These are phyloP conservation scores for Naso thynnoides DNA, from an alignment of 2,797 vertebrate species.

Conservation along the genomic window DNA sequence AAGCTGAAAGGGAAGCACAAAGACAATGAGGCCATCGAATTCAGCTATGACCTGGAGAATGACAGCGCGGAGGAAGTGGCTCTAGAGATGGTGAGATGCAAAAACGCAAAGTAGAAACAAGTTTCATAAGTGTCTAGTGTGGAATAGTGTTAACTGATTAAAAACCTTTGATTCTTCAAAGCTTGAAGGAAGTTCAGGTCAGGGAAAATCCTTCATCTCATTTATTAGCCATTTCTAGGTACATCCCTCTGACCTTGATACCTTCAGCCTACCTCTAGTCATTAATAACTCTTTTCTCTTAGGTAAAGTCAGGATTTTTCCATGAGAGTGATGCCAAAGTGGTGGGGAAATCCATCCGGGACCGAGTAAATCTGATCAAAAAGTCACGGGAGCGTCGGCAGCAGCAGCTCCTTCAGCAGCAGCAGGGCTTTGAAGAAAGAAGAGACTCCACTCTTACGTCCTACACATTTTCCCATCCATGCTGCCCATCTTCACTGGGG, in stretches of 20 bases:
- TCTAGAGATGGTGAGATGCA: conserved; percentile 91
- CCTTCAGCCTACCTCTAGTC: neutral
- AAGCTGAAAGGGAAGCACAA: conserved; percentile 98
- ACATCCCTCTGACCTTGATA: conserved; percentile 44
- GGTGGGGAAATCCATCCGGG: conserved; percentile 95
- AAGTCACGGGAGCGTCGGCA: conserved; percentile 90
- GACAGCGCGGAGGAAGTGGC: conserved; percentile 96
- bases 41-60: conserved; percentile 93
- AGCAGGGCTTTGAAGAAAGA: conserved; percentile 81
- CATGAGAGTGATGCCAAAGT: conserved; percentile 96
- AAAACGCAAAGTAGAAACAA: neutral
- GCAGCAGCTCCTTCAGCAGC: conserved; percentile 78
- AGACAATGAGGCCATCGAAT: conserved; percentile 98
- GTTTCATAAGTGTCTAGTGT: conserved; percentile 2
- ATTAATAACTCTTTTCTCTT: conserved; percentile 18
- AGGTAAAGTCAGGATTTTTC: conserved; percentile 97
- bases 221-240: conserved; percentile 35
- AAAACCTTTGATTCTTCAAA: conserved; percentile 34
- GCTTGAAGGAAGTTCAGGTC: conserved; percentile 1
- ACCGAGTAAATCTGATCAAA: conserved; percentile 91
- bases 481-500: conserved; percentile 73
- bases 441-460: conserved; percentile 83
- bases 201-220: conserved; percentile 25
- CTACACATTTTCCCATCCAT: conserved; percentile 72
- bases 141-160: neutral